Evolutionary conservation across 2,888 invertebrate species (phyloP).

Genomic region (Nycteola revayana): DNA sequence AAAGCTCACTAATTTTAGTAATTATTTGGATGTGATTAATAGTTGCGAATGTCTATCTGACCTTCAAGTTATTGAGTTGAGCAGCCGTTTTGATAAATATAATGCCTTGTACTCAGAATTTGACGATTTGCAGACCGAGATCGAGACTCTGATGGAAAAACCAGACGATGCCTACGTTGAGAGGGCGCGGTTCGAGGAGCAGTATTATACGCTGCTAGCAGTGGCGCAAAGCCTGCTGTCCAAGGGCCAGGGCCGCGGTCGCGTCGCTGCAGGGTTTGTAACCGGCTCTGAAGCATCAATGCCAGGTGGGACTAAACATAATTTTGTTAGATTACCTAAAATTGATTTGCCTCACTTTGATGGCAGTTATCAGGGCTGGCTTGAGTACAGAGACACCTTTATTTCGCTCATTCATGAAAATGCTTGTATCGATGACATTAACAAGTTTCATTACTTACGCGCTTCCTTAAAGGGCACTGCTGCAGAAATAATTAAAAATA

Average conservation of each 20-base stretch:
- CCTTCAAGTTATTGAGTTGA: neutral
- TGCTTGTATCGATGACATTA: neutral
- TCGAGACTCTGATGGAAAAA: neutral
- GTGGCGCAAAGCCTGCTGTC: constrained; percentile 1
- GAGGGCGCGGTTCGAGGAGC: neutral
- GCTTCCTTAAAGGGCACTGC: constrained; percentile 20
- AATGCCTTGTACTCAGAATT: neutral
- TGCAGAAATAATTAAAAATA: constrained; percentile 15
- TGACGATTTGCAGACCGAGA: neutral
- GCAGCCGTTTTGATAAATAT: neutral
- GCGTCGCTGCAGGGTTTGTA: neutral
- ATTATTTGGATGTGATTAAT: neutral
- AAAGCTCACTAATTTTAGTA: neutral
- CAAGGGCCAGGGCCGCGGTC: neutral
- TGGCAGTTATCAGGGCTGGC: constrained; percentile 5
- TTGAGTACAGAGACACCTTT: constrained; percentile 6
- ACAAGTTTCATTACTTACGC: constrained; percentile 7
- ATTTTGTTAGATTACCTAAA: constrained; percentile 12
- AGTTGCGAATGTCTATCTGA: neutral
- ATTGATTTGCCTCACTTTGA: constrained; percentile 5
- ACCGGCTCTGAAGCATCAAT: neutral
- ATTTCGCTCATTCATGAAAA: constrained; percentile 3
- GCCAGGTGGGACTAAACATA: neutral
- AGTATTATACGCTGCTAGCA: constrained; percentile 1
- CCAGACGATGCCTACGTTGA: neutral